A percentile compares a stretch with the other conserved stretches of the same genome.
These are phyloP conservation scores for Knipowitschia caucasica DNA, from an alignment of 2,797 vertebrate species.

Conservation along the genomic window DNA sequence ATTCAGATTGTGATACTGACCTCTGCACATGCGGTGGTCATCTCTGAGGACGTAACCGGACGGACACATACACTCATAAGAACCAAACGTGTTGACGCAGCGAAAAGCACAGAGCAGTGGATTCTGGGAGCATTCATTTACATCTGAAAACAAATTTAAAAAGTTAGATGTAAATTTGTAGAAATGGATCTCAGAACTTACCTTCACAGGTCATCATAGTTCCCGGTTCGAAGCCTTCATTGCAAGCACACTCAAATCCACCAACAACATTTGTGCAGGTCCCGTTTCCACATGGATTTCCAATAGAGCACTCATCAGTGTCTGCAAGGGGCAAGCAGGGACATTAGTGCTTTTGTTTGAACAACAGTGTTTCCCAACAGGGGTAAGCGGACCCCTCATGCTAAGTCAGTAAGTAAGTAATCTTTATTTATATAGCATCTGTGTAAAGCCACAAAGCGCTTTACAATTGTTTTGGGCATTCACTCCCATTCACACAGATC, in stretches of 20 bases:
- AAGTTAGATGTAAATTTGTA: no score
- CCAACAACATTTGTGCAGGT: slow-evolving; percentile 90
- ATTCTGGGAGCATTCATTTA: slow-evolving; percentile 90
- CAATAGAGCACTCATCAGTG: slow-evolving; percentile 88
- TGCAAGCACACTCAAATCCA: slow-evolving; percentile 88
- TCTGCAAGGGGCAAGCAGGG: slow-evolving; percentile 68
- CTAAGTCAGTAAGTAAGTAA: no score
- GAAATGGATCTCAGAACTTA: slow-evolving; percentile 49
- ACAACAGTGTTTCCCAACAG: no score
- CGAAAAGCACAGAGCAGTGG: slow-evolving; percentile 95
- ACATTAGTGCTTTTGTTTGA: neutral
- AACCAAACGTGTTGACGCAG: slow-evolving; percentile 91
- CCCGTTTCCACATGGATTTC: slow-evolving; percentile 90
- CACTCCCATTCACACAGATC: no score
- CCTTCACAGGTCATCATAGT: slow-evolving; percentile 94
- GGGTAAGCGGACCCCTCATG: no score
- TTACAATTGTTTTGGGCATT: no score
- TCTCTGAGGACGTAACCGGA: slow-evolving; percentile 87
- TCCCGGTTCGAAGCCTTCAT: slow-evolving; percentile 91
- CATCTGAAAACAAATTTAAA: no score
- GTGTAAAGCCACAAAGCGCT: no score
- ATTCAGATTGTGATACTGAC: slow-evolving; percentile 58
- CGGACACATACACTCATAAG: slow-evolving; percentile 91
- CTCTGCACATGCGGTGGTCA: slow-evolving; percentile 91
- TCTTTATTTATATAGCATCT: no score